phyloP scores from a whole-genome alignment of 2,797 vertebrate species.

The Helarctos malayanus region DNA sequence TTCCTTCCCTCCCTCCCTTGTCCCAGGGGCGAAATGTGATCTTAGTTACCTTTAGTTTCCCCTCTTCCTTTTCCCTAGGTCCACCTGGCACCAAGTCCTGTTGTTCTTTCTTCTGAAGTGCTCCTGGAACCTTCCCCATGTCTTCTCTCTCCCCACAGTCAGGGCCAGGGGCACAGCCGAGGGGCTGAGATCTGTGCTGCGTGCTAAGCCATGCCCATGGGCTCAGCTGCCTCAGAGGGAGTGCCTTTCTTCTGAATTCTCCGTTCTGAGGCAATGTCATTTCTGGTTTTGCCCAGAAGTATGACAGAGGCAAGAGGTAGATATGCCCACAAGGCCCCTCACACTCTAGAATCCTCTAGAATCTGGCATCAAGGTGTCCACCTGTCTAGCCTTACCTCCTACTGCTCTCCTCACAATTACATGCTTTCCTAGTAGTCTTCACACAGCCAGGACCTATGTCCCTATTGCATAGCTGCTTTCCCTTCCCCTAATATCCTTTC shows the following conservation, averaged over 20 bases:
- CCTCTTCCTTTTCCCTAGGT: not conserved
- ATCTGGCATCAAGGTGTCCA: not conserved
- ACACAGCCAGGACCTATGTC: not conserved
- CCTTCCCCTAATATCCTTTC: not conserved
- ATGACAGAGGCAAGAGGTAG: not conserved
- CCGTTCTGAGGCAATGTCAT: not conserved
- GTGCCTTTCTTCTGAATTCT: slow-evolving; percentile 11
- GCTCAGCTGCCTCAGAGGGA: not conserved
- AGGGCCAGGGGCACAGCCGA: not conserved
- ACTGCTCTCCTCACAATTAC: not conserved
- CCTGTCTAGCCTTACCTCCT: not conserved
- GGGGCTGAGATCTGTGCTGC: not conserved
- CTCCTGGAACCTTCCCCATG: not conserved
- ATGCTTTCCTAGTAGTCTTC: not conserved
- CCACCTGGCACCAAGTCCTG: not conserved
- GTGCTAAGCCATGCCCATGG: not conserved
- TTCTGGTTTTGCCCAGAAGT: not conserved
- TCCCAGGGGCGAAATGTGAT: not conserved
- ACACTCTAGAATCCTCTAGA: slow-evolving; percentile 44
- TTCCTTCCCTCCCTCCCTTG: not conserved
- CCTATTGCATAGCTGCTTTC: not conserved
- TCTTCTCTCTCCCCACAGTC: not conserved
- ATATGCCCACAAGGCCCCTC: not conserved
- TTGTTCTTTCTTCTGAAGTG: slow-evolving; percentile 36
- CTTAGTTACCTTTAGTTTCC: not conserved